Evolutionary conservation across 2,888 invertebrate genomes (phyloP).

Genomic region (Spodoptera picta): DNA sequence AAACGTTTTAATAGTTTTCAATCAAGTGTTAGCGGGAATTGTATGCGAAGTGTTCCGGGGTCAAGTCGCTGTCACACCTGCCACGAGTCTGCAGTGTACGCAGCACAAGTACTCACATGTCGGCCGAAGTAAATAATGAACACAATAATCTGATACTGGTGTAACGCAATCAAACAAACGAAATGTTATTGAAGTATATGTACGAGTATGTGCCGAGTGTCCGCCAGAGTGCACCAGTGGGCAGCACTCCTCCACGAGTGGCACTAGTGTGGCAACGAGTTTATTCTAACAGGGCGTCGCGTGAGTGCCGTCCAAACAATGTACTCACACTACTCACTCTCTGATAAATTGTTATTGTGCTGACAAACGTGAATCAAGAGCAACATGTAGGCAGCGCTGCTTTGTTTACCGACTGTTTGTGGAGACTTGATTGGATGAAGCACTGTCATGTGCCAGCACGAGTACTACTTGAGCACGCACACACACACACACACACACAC

Average conservation of each 20-base stretch:
- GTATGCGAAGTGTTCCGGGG: slow-evolving; percentile 29
- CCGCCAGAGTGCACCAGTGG: slow-evolving; percentile 3
- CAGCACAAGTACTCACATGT: no score
- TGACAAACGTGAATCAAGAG: slow-evolving; percentile 36
- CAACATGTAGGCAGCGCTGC: slow-evolving; percentile 18
- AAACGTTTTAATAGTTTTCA: slow-evolving; percentile 38
- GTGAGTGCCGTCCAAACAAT: slow-evolving; percentile 42
- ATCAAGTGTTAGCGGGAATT: slow-evolving; percentile 34
- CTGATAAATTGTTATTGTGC: slow-evolving; percentile 35
- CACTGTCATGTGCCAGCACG: no score
- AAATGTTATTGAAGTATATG: no score
- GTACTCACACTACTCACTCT: slow-evolving; percentile 10
- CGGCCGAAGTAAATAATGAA: no score
- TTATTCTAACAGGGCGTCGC: slow-evolving; percentile 44
- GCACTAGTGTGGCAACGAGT: slow-evolving; percentile 39
- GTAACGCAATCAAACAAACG: no score
- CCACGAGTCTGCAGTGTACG: no score
- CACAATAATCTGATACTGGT: no score
- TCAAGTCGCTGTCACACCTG: background rate
- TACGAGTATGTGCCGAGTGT: no score
- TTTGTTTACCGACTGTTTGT: background rate
- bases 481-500: no score
- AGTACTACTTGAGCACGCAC: no score
- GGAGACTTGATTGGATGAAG: no score
- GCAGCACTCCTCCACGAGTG: slow-evolving; percentile 9